Base-by-base conservation (phyloP, 2,797 vertebrate species). In the Phalloptychus januarius region DNA sequence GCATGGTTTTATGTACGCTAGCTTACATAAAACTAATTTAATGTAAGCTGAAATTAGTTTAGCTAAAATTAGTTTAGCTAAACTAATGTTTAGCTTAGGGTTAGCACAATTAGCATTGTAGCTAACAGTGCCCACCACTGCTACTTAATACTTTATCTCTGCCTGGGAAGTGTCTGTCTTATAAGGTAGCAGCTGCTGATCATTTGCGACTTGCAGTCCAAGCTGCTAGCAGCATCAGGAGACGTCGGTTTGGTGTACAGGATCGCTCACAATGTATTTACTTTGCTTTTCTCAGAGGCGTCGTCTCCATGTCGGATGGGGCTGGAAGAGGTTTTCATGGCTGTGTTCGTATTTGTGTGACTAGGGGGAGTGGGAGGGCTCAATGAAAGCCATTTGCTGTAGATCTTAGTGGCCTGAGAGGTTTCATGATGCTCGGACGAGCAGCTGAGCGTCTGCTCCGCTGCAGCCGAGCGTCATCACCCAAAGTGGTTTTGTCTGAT, bases 361-460 rank as follows among this genome's bases (percentile, higher is more conserved):
- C 75, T 76, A 61, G 83, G 89, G 63, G 90, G 81, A 93, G 91
- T 82, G 23, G 81, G 89, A 87, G 25, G 75, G 89, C 92, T 95
- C 95, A 93, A 95, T 95, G 93, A 95, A 95, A 93, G 92, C 86
- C 92, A 89, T 93, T 87, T 86, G 88, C 90, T 82, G 90, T 93
- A 94, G 93, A 85, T 86, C 58, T 77, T 91, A 91, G 91, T 86
- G 84, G 87, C 87, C 85, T 92, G 87, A 89, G 88, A 90, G 88
- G 92, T 86, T 85, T 90, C 85, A 95, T 95, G 95, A 91, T 78
- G 92, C 94, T 85, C 81, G 86, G 91, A 80, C 86, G 48, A 78
- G 90, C 89, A 77, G 87, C 50, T 4, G 73, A 42, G 45, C 67
- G 44, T 40, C 56, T 74, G 71, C 63, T 38, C 83, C 63, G 80